Conservation (phyloP, 2,888 invertebrate genomes). For the Drosophila borborema region DNA sequence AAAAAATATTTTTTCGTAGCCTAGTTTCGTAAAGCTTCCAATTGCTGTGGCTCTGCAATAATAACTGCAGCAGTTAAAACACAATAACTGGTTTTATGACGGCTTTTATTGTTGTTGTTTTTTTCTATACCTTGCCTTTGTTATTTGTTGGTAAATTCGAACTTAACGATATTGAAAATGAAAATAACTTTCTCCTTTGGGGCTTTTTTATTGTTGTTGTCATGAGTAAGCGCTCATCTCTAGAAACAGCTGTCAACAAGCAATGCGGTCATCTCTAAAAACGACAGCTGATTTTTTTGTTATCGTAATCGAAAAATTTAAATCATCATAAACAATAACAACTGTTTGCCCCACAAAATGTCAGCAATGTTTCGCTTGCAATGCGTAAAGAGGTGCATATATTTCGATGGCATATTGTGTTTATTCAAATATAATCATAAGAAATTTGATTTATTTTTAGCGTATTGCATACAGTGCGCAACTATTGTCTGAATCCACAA, state of each 20-base stretch:
- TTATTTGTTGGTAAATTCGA: conserved; percentile 26
- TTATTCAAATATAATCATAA: neutral
- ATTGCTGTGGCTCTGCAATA: conserved; percentile 19
- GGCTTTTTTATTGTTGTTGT: conserved; percentile 53
- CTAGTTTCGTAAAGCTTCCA: conserved; percentile 27
- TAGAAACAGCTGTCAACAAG: conserved; percentile 30
- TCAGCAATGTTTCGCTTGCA: conserved; percentile 20
- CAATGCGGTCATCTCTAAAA: conserved; percentile 14
- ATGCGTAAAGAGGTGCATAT: conserved; percentile 30
- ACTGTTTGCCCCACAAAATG: conserved; percentile 36
- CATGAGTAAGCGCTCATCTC: conserved; percentile 7
- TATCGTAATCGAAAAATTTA: conserved; percentile 34
- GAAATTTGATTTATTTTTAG: conserved; percentile 15
- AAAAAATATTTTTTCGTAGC: conserved; percentile 22
- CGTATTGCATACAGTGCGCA: conserved; percentile 31
- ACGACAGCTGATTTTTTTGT: conserved; percentile 30
- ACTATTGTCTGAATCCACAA: conserved; percentile 16
- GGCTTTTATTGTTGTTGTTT: neutral
- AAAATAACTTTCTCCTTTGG: conserved; percentile 67
- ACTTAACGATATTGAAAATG: conserved; percentile 37
- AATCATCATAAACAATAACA: conserved; percentile 20
- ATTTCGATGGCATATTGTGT: neutral
- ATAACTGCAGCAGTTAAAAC: conserved; percentile 14
- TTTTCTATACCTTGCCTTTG: neutral
- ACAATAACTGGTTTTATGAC: conserved; percentile 44